These are phyloP conservation scores for Gambelia wislizenii DNA, from an alignment of 2,797 vertebrate genomes.

Conservation along the genomic window DNA sequence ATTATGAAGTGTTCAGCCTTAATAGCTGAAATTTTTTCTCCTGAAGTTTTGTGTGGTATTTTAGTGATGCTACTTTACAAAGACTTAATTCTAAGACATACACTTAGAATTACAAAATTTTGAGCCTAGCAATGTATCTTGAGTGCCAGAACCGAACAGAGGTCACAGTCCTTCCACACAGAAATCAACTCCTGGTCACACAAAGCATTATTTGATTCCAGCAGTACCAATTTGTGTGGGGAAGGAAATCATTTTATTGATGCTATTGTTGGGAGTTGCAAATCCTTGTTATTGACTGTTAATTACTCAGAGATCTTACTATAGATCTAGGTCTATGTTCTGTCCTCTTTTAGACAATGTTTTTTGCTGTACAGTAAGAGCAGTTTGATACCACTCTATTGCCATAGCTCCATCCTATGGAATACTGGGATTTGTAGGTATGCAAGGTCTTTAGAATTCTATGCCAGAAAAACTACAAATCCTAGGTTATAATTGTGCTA, in stretches of 20 bases:
- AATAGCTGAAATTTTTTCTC: conserved; percentile 27
- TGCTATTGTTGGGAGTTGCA: neutral
- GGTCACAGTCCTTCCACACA: neutral
- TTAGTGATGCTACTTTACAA: neutral
- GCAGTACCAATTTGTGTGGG: neutral
- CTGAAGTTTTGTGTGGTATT: neutral
- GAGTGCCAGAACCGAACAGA: neutral
- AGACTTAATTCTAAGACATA: neutral
- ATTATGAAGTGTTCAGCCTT: conserved; percentile 12
- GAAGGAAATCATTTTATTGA: neutral
- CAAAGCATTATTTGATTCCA: neutral
- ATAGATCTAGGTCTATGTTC: neutral
- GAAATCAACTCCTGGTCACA: neutral
- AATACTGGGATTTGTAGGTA: no score
- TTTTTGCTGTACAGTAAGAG: neutral
- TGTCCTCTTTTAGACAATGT: neutral
- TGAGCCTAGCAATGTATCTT: neutral
- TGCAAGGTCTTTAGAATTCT: no score
- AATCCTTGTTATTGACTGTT: neutral
- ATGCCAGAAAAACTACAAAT: no score
- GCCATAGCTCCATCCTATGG: no score
- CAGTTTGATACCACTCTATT: no score
- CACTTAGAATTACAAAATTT: neutral
- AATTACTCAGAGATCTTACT: neutral
- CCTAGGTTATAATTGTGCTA: no score